These are phyloP conservation scores for Melolontha melolontha DNA, from an alignment of 2,888 invertebrate genomes.

Conservation along the genomic window DNA sequence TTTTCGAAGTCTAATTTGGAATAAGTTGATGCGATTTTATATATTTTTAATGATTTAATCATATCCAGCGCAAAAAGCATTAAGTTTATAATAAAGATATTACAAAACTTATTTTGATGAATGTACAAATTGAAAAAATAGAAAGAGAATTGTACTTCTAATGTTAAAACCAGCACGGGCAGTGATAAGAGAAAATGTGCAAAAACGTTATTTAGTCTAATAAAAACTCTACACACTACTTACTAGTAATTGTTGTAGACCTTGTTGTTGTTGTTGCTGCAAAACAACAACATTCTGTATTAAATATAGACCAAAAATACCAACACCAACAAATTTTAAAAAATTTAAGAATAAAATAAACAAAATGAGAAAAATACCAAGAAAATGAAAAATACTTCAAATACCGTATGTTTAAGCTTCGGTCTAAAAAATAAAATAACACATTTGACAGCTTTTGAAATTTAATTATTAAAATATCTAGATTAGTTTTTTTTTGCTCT, in stretches of 20 bases:
- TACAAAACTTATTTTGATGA: constrained; percentile 28
- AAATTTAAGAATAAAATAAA: constrained; percentile 8
- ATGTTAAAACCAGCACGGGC: not conserved
- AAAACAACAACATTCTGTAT: constrained; percentile 65
- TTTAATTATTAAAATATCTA: too few species aligned
- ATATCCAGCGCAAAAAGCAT: not conserved
- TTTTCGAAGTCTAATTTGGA: too few species aligned
- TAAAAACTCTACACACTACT: constrained; percentile 67
- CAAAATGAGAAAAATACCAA: constrained; percentile 39
- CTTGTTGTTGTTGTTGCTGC: constrained; percentile 93
- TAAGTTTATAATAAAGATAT: not conserved
- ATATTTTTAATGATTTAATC: too few species aligned
- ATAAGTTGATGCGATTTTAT: too few species aligned
- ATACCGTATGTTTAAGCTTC: too few species aligned
- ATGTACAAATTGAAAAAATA: constrained; percentile 10
- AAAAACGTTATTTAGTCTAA: not conserved
- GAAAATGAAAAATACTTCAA: constrained; percentile 46
- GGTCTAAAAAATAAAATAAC: too few species aligned
- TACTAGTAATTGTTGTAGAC: constrained; percentile 92
- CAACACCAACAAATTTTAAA: constrained; percentile 54
- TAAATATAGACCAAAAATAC: constrained; percentile 56
- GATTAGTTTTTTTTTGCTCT: too few species aligned
- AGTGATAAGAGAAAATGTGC: constrained; percentile 16
- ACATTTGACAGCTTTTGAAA: too few species aligned
- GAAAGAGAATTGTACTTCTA: not conserved